Evolutionary conservation across 1,140 invertebrate genomes (phyloP).

Genomic region (Hesperophylax magnus): DNA sequence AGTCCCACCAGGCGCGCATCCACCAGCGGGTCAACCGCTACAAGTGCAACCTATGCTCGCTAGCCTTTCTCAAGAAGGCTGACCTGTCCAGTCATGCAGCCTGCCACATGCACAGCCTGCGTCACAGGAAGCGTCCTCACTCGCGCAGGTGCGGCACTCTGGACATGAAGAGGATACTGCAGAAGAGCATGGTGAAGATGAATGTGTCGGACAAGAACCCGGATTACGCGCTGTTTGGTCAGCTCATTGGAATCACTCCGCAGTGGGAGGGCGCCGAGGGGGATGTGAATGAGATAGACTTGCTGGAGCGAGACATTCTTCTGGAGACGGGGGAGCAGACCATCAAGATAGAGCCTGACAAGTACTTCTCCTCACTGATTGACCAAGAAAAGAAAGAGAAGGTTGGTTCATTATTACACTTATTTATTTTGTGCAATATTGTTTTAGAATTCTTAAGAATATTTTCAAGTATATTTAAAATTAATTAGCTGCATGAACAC

Average conservation of each 20-base stretch:
- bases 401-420: slow-evolving; percentile 33
- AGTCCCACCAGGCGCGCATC: slow-evolving; percentile 60
- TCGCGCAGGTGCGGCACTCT: slow-evolving; percentile 23
- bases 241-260: slow-evolving; percentile 40
- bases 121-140: slow-evolving; percentile 46
- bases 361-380: slow-evolving; percentile 40
- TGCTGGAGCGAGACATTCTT: neutral
- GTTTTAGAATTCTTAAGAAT: neutral
- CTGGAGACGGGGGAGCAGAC: slow-evolving; percentile 1
- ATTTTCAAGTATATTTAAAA: neutral
- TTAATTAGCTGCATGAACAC: too few species aligned
- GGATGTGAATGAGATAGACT: neutral
- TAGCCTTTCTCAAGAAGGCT: slow-evolving; percentile 54
- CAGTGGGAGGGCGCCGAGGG: slow-evolving; percentile 6
- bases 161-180: slow-evolving; percentile 21
- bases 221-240: slow-evolving; percentile 44
- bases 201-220: slow-evolving; percentile 17
- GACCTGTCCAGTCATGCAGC: slow-evolving; percentile 58
- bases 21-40: slow-evolving; percentile 60
- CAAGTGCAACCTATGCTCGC: slow-evolving; percentile 62
- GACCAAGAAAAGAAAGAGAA: slow-evolving; percentile 54
- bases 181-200: slow-evolving; percentile 29
- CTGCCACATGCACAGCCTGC: slow-evolving; percentile 50
- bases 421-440: neutral
- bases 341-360: slow-evolving; percentile 38